Evolutionary conservation across 2,888 invertebrate species (phyloP).

Genomic region (Podotricha telesiphe): DNA sequence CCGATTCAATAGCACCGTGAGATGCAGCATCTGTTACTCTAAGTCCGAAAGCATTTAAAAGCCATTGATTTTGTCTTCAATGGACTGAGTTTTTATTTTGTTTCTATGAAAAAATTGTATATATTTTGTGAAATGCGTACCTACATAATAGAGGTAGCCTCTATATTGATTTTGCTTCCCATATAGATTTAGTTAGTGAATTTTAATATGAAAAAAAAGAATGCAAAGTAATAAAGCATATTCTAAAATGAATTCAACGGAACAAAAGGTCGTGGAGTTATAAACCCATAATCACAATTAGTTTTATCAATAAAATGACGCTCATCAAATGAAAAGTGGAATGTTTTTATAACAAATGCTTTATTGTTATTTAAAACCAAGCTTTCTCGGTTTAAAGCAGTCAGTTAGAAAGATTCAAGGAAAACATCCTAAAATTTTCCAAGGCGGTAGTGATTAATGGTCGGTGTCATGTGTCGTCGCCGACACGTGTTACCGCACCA

Average conservation of each 20-base stretch:
- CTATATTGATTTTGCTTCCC: too few relatives aligned
- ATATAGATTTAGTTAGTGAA: too few relatives aligned
- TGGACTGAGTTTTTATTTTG: conserved; percentile 19
- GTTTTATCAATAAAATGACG: background rate
- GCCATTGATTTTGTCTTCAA: conserved; percentile 32
- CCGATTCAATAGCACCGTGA: conserved; percentile 32
- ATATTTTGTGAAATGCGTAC: background rate
- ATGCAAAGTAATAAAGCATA: too few relatives aligned
- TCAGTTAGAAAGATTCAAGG: conserved; percentile 5
- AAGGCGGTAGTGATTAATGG: conserved; percentile 29
- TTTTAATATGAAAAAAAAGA: too few relatives aligned
- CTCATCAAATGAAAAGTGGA: background rate
- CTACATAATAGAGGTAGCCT: background rate
- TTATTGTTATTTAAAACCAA: background rate
- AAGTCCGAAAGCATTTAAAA: conserved; percentile 28
- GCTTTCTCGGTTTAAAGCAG: background rate
- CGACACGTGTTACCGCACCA: conserved; percentile 18
- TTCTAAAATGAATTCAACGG: too few relatives aligned
- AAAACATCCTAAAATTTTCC: conserved; percentile 17
- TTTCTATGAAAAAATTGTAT: conserved; percentile 12
- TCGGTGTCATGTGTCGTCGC: conserved; percentile 15
- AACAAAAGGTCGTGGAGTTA: too few relatives aligned
- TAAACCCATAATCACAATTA: too few relatives aligned
- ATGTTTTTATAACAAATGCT: background rate
- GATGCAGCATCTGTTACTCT: conserved; percentile 34